Base-by-base conservation (phyloP, 2,888 invertebrate species). In the Tortrix viridana region DNA sequence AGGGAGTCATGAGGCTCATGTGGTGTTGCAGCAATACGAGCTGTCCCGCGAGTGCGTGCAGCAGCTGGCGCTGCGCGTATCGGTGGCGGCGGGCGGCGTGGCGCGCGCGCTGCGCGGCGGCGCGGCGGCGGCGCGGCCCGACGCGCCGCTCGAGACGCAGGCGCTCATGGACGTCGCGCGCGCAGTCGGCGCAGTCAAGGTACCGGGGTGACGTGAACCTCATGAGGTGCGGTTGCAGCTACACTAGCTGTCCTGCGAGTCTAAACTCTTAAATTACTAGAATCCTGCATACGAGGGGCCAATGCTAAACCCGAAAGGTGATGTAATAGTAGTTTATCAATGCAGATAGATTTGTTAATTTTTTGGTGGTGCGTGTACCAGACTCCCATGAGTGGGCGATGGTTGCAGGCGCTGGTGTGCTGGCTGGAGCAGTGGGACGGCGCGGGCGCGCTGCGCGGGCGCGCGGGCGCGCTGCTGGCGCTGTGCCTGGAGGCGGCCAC, bases 11-110 rank as follows among this genome's bases (percentile, higher is more conserved):
- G n/a, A n/a, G n/a, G n/a, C n/a, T n/a, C n/a, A n/a, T n/a, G n/a
- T n/a, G n/a, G n/a, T n/a, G 95, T 91, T 61, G 48, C 89, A 98
- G 97, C 97, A 98, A 83, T 98, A 97, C 91, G 97, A 97, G 81
- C 89, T 97, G 77, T 96, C 97, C 68, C 95, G 96, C 72, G 98
- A 99, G 89, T 98, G 98, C 84, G 92, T 98, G 67, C 98, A 98
- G 90, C 95, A 96, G 72, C 91, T 98, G 77, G 97, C 98, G 0
- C 88, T 98, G 76, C 95, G 96, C 72, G 93, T 98, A 68, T 96
- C 97, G 0, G 97, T 96, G 74, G 95, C 95, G 65, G 96, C 97
- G 19, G 0, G 94, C 95, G 65, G 95, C 96, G 75, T 85, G 97
- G 41, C 87, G 89, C 61, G 85, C 93, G 48, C 89, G 92, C 72